A percentile compares a stretch with the other conserved stretches of the same genome.
phyloP scores from a whole-genome alignment of 1,140 invertebrate species.

The Leptinotarsa texana region DNA sequence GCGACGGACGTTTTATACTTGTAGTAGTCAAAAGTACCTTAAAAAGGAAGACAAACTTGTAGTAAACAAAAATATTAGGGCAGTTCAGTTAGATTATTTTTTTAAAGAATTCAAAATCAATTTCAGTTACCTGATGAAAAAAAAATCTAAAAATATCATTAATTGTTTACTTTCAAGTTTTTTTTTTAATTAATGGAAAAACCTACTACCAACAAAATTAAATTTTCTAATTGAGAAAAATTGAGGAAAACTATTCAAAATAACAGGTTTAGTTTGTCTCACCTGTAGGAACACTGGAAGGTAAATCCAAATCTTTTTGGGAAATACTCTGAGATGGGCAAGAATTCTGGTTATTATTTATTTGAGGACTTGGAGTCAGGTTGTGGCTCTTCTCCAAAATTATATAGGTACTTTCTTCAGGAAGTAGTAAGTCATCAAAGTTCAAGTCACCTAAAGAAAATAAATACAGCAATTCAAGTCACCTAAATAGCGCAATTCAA shows the following conservation, averaged over 20 bases:
- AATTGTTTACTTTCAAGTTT: too few relatives aligned
- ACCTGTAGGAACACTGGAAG: conserved; percentile 51
- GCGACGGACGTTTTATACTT: conserved; percentile 58
- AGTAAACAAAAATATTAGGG: background rate
- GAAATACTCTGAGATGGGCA: conserved; percentile 35
- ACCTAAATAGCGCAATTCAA: too few relatives aligned
- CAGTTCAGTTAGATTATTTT: background rate
- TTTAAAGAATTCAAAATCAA: too few relatives aligned
- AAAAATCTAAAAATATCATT: too few relatives aligned
- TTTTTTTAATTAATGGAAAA: too few relatives aligned
- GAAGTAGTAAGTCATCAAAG: conserved; percentile 81
- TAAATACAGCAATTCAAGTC: background rate
- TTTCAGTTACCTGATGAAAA: too few relatives aligned
- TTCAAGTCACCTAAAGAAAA: conserved; percentile 72
- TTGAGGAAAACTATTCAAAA: too few relatives aligned
- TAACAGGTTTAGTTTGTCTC: conserved; percentile 17
- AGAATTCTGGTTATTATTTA: background rate
- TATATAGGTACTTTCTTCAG: conserved; percentile 61
- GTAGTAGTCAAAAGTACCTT: conserved; percentile 39
- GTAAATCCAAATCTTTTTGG: conserved; percentile 49
- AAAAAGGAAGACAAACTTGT: background rate
- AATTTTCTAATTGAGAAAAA: too few relatives aligned
- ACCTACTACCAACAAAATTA: too few relatives aligned
- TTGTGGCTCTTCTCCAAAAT: conserved; percentile 29
- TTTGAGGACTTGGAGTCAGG: background rate